Evolutionary conservation across 2,888 invertebrate genomes (phyloP), one percentile per base, ranked within the genome.

Genomic region (Globia sparganii): DNA sequence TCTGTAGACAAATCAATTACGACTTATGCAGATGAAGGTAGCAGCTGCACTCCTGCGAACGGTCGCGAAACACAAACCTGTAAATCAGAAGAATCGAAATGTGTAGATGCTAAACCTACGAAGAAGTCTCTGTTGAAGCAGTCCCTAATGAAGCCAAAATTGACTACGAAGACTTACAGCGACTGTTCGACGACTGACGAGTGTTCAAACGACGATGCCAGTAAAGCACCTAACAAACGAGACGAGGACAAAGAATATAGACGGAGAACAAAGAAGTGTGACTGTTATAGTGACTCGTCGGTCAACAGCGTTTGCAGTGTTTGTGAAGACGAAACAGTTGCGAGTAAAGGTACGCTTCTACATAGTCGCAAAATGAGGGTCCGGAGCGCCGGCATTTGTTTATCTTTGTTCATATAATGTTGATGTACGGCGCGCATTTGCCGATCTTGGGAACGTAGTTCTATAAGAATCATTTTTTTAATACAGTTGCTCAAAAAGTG

Each of bases 21-120:
- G 4, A 94, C 94, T 1, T 92, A 82, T 68, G 75, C 86, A 3
- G 93, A 93, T 53, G 86, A 90, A 84, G 88, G 87, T 4, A 87
- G 83, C 31, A 86, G 87, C 64, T 85, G 88, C 72, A 40, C 56
- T 18, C 80, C 81, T 4, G 86, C 84, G 31, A 65, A 71, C 43
- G 88, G 89, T 40, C 81, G 82, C 13, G 80, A 89, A 75, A 92
- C 91, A 43, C 91, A 90, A 71, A 91, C 91, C 53, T 18, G 15
- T 49, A 28, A 13, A 58, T 43, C 40, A 53, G 34, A 49, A n/a
- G 66, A 53, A 68, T 34, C 68, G n/a, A 68, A 68, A 21, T 37
- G 61, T 61, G 58, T n/a, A 4, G 46, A 61, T 25, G 18, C 21
- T 49, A 59, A 34, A 43, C 53, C 53, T 43, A 43, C 15, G 25